A percentile compares a stretch with the other conserved stretches of the same genome.
These are phyloP conservation scores for Babyrousa celebensis DNA, from an alignment of 2,797 vertebrate species.

Conservation along the genomic window DNA sequence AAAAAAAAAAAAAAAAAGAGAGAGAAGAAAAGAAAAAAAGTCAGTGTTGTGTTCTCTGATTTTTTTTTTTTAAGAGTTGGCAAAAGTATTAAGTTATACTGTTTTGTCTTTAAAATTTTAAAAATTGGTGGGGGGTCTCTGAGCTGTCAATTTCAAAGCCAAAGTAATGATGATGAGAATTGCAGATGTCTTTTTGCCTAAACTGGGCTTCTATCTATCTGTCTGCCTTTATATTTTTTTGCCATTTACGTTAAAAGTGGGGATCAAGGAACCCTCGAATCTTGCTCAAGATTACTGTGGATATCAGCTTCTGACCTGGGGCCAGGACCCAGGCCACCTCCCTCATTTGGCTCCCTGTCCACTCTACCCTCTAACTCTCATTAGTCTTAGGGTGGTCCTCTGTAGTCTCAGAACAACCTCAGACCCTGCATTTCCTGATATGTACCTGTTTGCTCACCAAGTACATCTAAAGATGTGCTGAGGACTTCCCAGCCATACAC, in stretches of 20 bases:
- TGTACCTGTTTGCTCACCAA: constrained; percentile 22
- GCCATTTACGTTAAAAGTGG: neutral
- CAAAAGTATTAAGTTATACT: constrained; percentile 80
- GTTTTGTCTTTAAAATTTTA: constrained; percentile 74
- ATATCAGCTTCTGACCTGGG: constrained; percentile 23
- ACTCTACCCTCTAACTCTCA: neutral
- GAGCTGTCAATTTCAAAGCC: constrained; percentile 78
- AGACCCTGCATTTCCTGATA: constrained; percentile 17
- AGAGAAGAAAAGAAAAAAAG: neutral
- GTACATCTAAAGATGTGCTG: neutral
- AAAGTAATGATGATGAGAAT: constrained; percentile 80
- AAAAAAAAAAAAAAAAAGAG: neutral
- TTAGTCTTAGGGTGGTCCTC: neutral
- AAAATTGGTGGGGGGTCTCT: constrained; percentile 73
- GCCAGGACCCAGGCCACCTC: neutral
- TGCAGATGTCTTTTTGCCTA: constrained; percentile 79
- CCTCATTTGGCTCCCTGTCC: neutral
- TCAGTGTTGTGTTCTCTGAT: constrained; percentile 69
- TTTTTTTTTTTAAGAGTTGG: constrained; percentile 78
- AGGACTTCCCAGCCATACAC: neutral
- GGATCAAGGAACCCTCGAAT: constrained; percentile 44
- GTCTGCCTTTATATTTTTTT: constrained; percentile 16
- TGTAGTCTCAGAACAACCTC: neutral
- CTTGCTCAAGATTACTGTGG: constrained; percentile 16
- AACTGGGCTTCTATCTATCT: neutral